Percentiles rank a stretch among this genome's conserved stretches.
Evolutionary conservation across 2,888 invertebrate genomes (phyloP).

Genomic region (Lordiphosa fenestrarum): DNA sequence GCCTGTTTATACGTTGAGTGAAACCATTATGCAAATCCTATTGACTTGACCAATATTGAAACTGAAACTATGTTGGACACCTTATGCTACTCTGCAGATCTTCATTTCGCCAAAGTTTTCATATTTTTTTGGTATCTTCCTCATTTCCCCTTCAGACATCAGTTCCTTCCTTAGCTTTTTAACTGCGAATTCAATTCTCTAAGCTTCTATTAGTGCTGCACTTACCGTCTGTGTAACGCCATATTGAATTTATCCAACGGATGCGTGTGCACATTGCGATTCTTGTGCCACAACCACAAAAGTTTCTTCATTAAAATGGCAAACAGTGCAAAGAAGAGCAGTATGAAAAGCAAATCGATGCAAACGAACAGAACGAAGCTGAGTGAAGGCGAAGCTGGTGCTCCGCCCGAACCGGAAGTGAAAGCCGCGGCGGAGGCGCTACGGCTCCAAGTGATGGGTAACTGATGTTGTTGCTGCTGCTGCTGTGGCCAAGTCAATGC

Average conservation of each 20-base stretch:
- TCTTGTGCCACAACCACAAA: slow-evolving; percentile 82
- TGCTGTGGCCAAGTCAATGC: slow-evolving; percentile 53
- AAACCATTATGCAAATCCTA: too few species aligned
- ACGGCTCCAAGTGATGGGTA: slow-evolving; percentile 25
- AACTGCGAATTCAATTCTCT: background rate
- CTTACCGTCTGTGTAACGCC: slow-evolving; percentile 82
- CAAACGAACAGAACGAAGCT: slow-evolving; percentile 80
- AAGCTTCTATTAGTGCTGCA: slow-evolving; percentile 19
- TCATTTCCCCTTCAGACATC: too few species aligned
- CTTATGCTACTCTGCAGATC: too few species aligned
- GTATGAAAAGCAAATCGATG: slow-evolving; percentile 85
- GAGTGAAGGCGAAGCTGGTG: slow-evolving; percentile 53
- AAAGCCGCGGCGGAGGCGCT: slow-evolving; percentile 45
- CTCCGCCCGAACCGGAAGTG: slow-evolving; percentile 47
- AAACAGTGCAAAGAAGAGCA: slow-evolving; percentile 86
- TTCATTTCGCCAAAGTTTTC: too few species aligned
- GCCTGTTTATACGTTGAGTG: too few species aligned
- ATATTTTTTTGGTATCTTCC: too few species aligned
- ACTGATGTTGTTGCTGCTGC: slow-evolving; percentile 28
- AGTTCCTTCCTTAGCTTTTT: slow-evolving; percentile 8
- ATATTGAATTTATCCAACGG: slow-evolving; percentile 83
- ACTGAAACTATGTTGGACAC: too few species aligned
- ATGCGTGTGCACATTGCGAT: slow-evolving; percentile 72
- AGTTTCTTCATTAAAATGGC: slow-evolving; percentile 85
- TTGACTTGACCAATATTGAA: too few species aligned